Base-by-base conservation (phyloP, 2,113 vertebrate genomes). In the Alaudala cheleensis region DNA sequence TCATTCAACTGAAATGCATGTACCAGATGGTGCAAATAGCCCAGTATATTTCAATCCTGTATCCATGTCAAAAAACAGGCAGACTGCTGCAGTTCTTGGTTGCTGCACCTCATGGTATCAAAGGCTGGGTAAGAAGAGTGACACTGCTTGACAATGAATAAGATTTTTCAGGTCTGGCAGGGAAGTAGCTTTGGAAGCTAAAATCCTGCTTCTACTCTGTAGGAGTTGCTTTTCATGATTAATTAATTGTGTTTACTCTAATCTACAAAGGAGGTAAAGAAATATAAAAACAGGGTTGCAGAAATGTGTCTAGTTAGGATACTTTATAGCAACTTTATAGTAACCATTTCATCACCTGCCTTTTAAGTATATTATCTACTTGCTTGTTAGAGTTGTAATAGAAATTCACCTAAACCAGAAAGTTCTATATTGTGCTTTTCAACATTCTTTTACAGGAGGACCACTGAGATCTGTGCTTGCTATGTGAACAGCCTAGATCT, bases 11-110 rank as follows among this genome's bases (percentile, higher is more conserved):
- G 95, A 97, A 94, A 89, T 92, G 90, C 79, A 95, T 96, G 93
- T 96, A 97, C 93, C 94, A 97, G 94, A 96, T 97, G 95, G 87
- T 95, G 83, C 90, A 95, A 97, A 90, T 97, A 96, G 93, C 81
- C 79, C 95, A 93, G 81, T 95, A 91, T 96, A 95, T 87, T 96
- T 97, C 94, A 93, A 88, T 97, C 92, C 90, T 93, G 85, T 96
- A 97, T 95, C 94, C 93, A 85, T 86, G 71, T 82, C 95, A 97
- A 95, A 90, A 95, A 96, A 94, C 81, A 96, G 90, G 90, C 94
- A 95, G 95, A 83, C 96, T 94, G 87, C 94, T 95, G 87, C 86
- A 96, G 37, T 91, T 97, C 98, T 95, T 94, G 95, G 91, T 86
- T 96, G 90, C 96, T 93, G 88, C 67, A 97, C 95, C 93, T 97